phyloP scores from a whole-genome alignment of 2,797 vertebrate genomes.

The Kryptolebias ocellatus region DNA sequence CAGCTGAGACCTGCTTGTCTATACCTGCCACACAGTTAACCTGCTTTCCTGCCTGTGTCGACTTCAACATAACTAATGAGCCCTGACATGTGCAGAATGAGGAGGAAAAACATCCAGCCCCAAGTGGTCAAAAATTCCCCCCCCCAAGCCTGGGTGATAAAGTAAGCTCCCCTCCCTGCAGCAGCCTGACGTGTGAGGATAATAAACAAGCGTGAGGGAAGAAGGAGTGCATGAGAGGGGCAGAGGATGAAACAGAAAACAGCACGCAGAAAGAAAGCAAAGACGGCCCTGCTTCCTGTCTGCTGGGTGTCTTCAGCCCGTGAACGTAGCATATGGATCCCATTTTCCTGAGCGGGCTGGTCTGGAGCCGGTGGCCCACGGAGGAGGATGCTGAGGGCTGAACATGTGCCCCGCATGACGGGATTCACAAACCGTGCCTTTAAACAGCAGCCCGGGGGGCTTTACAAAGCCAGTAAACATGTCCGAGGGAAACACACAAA shows the following conservation, averaged over 20 bases:
- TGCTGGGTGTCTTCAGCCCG: constrained; percentile 62
- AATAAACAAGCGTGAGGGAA: constrained; percentile 5
- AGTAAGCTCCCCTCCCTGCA: constrained; percentile 12
- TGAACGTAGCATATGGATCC: constrained; percentile 66
- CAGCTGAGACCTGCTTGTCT: constrained; percentile 61
- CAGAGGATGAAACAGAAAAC: constrained; percentile 28
- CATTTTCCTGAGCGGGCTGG: constrained; percentile 57
- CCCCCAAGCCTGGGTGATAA: constrained; percentile 21
- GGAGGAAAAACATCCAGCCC: constrained; percentile 54
- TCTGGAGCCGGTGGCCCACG: constrained; percentile 52
- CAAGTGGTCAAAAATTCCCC: constrained; percentile 32
- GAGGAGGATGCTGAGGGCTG: constrained; percentile 62
- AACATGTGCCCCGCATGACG: constrained; percentile 70
- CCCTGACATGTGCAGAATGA: constrained; percentile 69
- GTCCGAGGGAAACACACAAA: constrained; percentile 60
- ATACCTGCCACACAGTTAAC: constrained; percentile 67
- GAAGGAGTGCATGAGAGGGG: constrained; percentile 8
- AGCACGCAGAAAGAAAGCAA: constrained; percentile 30
- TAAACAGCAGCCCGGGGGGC: constrained; percentile 62
- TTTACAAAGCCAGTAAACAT: constrained; percentile 63
- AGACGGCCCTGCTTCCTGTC: constrained; percentile 56
- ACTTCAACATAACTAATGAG: constrained; percentile 70
- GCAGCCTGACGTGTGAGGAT: constrained; percentile 18
- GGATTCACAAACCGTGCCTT: constrained; percentile 49
- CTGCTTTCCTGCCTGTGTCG: constrained; percentile 54